Percentiles rank a stretch among this genome's conserved stretches.
These are phyloP conservation scores for Lutraria rhynchaena DNA, from an alignment of 1,140 invertebrate species.

Conservation along the genomic window DNA sequence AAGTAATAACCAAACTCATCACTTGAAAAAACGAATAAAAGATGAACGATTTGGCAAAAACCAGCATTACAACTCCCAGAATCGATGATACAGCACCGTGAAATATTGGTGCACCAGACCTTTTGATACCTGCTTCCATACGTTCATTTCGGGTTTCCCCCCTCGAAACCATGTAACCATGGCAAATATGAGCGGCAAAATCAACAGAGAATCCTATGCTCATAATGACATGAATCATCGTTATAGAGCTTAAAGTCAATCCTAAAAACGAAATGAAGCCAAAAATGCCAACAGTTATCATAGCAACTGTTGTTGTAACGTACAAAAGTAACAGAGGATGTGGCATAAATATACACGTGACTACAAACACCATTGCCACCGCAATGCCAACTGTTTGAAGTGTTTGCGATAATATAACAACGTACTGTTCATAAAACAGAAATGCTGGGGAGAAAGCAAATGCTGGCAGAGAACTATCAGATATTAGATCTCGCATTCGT, in stretches of 20 bases:
- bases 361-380: constrained; percentile 97
- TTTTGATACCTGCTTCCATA: constrained; percentile 93
- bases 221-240: constrained; percentile 99
- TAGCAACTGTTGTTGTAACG: constrained; percentile 97
- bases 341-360: constrained; percentile 97
- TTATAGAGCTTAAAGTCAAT: constrained; percentile 97
- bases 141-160: constrained; percentile 84
- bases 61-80: constrained; percentile 92
- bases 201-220: constrained; percentile 99
- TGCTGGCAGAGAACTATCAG: constrained; percentile 63
- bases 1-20: constrained; percentile 83
- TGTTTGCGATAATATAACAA: constrained; percentile 95
- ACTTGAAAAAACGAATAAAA: constrained; percentile 99
- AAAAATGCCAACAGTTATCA: constrained; percentile 96
- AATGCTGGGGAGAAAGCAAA: constrained; percentile 73
- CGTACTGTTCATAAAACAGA: constrained; percentile 87
- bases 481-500: constrained; percentile 66
- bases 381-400: constrained; percentile 96
- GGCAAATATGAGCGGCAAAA: constrained; percentile 98
- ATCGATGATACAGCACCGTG: constrained; percentile 97
- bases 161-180: constrained; percentile 95
- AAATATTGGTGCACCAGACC: constrained; percentile 95
- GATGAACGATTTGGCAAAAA: constrained; percentile 97
- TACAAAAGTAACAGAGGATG: constrained; percentile 95
- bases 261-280: constrained; percentile 98